Evolutionary conservation across 2,888 invertebrate genomes (phyloP), one percentile per base, ranked within the genome.

Genomic region (Melieria omissa): DNA sequence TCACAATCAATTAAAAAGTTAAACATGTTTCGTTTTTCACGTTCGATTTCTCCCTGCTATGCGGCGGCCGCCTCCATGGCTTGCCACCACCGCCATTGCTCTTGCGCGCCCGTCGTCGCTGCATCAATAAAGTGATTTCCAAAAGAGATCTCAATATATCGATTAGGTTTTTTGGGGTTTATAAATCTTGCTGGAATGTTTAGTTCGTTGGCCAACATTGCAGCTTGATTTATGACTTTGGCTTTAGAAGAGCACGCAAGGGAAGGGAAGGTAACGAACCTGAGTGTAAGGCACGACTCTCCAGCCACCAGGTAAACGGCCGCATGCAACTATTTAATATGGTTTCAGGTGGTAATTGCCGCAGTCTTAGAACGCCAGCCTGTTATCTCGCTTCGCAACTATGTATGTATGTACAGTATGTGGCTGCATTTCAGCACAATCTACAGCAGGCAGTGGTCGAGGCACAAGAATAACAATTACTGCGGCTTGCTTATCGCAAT

Each of bases 1-100:
- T 45, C 55, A 69, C 63, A 69, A 69, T 69, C 55, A 69, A 69
- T 69, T 69, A 69, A 69, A 69, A 63, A 62, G 55, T 54, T 63
- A 55, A 69, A 63, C 63, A 57, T 68, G 29, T 55, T 12, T 45
- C 69, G 49, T 52, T 61, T 66, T 57, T 12, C 4, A 0, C n/a
- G 5, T 46, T 3, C 47, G 14, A 42, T 14, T 67, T 67, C 14
- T 49, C 29, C 2, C 5, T 10, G 46, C 12, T 49, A 57, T 58
- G 4, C 12, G 5, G 16, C 4, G 41, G 29, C 4, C 55, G n/a
- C 10, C 12, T 61, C 16, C 47, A 41, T 68, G 42, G 10, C 42
- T 10, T 16, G 41, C 12, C 7, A 42, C 12, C 9, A 44, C 46
- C 16, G 49, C 41, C 14, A 29, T 29, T 52, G n/a, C 5, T 52